A percentile compares a stretch with the other conserved stretches of the same genome.
These are phyloP conservation scores for Laothoe populi DNA, from an alignment of 2,888 invertebrate genomes.

Conservation along the genomic window DNA sequence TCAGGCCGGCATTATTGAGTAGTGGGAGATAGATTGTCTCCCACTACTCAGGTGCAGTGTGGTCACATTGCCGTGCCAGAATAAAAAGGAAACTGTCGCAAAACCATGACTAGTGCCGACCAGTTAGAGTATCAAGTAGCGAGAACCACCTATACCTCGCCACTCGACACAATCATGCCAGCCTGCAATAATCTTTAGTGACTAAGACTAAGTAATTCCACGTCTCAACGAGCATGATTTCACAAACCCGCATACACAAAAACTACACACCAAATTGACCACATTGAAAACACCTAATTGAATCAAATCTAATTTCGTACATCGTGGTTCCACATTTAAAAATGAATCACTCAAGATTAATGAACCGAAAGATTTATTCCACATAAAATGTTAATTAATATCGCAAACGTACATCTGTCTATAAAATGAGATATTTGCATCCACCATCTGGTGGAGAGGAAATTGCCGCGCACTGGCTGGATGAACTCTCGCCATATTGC, in stretches of 20 bases:
- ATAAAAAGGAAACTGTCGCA: no score
- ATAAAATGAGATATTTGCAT: conserved; percentile 46
- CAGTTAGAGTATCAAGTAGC: no score
- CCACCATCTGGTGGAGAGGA: conserved; percentile 47
- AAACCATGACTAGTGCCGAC: no score
- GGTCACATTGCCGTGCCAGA: no score
- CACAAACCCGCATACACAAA: conserved; percentile 1
- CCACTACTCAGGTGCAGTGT: no score
- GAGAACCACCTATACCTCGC: no score
- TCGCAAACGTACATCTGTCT: conserved; percentile 30
- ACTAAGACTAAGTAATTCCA: not conserved
- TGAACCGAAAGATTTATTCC: not conserved
- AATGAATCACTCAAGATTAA: not conserved
- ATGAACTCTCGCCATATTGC: conserved; percentile 52
- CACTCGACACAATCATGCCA: no score
- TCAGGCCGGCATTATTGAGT: no score
- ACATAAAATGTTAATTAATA: conserved; percentile 6
- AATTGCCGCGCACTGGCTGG: conserved; percentile 43
- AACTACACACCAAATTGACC: no score
- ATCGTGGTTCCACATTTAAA: not conserved
- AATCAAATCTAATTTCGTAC: conserved; percentile 8
- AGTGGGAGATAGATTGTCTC: no score
- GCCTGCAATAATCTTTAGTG: no score
- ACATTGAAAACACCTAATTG: not conserved
- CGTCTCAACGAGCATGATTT: not conserved